Evolutionary conservation across 2,113 vertebrate species (phyloP), one percentile per base, ranked within the genome.

Genomic region (Eclectus roratus): DNA sequence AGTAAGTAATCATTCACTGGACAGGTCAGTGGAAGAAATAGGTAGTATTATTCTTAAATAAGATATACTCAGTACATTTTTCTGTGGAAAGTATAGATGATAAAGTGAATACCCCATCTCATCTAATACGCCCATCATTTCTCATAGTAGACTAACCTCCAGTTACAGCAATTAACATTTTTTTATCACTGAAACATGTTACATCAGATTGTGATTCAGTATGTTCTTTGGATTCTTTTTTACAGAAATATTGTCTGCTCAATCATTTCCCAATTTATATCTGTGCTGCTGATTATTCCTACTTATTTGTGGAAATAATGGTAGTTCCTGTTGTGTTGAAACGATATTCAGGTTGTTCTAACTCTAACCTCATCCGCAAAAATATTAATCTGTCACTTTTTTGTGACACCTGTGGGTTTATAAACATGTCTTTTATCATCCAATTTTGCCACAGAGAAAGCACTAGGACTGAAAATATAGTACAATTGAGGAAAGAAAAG

Each of bases 71-170:
- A 21, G 6, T 41, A 29, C 46, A 35, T 70, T 83, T 13, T 58
- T 68, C 68, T 68, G 27, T 35, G 58, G 52, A 72, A 89, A 44
- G 6, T 20, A 39, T 2, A 35, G 21, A 21, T 49, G 66, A n/a
- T 19, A 16, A 46, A 60, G 31, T 55, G 65, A 73, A 71, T 19
- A 73, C 3, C 12, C 18, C 53, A 20, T 10, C 6, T 66, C 19
- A n/a, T 24, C 28, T 43, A 43, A 70, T 6, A 27, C 0, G 0
- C 33, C 19, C 61, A 41, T 52, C 25, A 66, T 66, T 69, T 70
- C 61, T 61, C 1, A 0, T 28, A 21, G 25, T 41, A 60, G 17
- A 61, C 29, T 41, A 56, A 52, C 29, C 50, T 74, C 10, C 33
- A 65, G 41, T 46, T 43, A 31, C 21, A 31, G 4, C 25, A 18